Conservation (phyloP, 1,140 invertebrate genomes). For the Zaprionus davidi region DNA sequence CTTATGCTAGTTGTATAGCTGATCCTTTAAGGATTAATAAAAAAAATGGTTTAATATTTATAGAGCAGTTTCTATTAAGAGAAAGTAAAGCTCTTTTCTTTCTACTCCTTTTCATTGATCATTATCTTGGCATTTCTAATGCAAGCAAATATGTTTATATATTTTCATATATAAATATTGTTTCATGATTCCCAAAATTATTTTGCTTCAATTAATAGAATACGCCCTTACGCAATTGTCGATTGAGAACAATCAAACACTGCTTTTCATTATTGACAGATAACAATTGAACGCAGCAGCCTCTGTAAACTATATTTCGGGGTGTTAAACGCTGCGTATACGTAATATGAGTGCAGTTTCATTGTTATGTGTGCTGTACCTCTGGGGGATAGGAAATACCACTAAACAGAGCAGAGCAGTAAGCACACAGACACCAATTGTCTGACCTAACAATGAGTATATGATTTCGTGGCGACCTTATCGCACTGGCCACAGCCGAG, state of each 20-base stretch:
- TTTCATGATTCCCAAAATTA: too few relatives aligned
- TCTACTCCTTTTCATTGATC: background rate
- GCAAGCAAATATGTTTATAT: background rate
- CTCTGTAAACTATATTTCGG: background rate
- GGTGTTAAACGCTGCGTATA: conserved; percentile 19
- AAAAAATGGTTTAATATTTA: too few relatives aligned
- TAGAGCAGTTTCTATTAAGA: too few relatives aligned
- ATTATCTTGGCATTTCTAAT: too few relatives aligned
- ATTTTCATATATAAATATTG: background rate
- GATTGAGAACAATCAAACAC: too few relatives aligned
- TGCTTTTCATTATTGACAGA: background rate
- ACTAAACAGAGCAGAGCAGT: background rate
- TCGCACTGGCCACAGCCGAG: too few relatives aligned
- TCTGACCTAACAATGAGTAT: too few relatives aligned
- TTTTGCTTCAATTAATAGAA: too few relatives aligned
- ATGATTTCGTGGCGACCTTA: too few relatives aligned
- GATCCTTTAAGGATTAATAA: too few relatives aligned
- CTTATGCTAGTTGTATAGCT: too few relatives aligned
- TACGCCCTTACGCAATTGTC: too few relatives aligned
- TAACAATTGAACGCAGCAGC: background rate
- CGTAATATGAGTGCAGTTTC: background rate
- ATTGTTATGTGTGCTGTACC: background rate
- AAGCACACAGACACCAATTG: background rate
- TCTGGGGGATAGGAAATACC: background rate
- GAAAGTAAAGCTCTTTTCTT: background rate